Evolutionary conservation across 2,797 vertebrate genomes (phyloP).

Genomic region (Lates japonicus): DNA sequence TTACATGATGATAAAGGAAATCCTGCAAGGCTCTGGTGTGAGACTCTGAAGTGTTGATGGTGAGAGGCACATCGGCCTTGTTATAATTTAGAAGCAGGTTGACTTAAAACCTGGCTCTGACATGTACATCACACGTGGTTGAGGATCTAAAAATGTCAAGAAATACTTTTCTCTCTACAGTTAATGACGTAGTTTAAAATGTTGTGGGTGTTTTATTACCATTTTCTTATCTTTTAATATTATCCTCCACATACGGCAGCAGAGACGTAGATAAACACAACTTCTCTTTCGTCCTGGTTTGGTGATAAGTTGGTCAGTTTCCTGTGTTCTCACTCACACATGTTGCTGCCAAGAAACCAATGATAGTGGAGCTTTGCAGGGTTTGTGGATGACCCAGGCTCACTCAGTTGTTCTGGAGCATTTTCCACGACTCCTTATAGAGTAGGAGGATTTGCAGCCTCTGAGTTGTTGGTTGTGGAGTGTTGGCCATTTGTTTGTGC

Average conservation of each 20-base stretch:
- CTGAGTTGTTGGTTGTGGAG: neutral
- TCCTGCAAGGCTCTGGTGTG: neutral
- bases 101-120: neutral
- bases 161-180: no score
- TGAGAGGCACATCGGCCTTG: neutral
- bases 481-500: neutral
- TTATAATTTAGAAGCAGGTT: neutral
- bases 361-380: conserved; percentile 22
- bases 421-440: conserved; percentile 8
- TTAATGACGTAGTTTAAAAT: neutral
- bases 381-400: neutral
- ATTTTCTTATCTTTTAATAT: no score
- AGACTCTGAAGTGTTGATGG: no score
- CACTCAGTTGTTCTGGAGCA: neutral
- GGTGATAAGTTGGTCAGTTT: neutral
- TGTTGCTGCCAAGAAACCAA: conserved; percentile 10
- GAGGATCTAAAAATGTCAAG: neutral
- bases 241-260: no score
- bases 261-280: neutral
- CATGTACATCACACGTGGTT: neutral
- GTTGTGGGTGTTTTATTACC: neutral
- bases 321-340: conserved; percentile 13
- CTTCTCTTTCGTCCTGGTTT: conserved; percentile 10
- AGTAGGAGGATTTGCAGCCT: neutral
- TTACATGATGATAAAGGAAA: conserved; percentile 13